Evolutionary conservation across 2,888 invertebrate genomes (phyloP), one percentile per base, ranked within the genome.

Genomic region (Caenorhabditis imperialis): DNA sequence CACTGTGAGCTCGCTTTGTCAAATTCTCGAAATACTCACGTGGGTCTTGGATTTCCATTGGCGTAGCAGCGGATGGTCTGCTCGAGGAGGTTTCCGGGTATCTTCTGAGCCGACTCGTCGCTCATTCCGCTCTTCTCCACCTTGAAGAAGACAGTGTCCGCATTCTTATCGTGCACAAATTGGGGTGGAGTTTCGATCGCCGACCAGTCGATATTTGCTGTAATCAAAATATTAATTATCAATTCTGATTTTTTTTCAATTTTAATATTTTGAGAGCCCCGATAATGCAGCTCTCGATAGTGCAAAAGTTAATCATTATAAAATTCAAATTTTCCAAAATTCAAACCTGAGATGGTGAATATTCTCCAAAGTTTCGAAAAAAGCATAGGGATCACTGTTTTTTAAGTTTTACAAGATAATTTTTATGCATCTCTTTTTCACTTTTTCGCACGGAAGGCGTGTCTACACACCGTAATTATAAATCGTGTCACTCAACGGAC

Each of bases 1-100:
- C 12, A 33, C 22, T 16, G n/a, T 14, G 14, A 14, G 6, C 20
- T 22, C 18, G n/a, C 22, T 47, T 22, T 3, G 16, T 18, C 27
- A 35, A 61, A 48, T 35, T 7, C 12, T 25, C 8, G 27, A 27
- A 58, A 42, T 18, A 91, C 92, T 91, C 92, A 97, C 95, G 92
- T 93, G 60, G 97, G 96, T 81, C 93, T 92, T 12, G 98, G 98
- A 89, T 95, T 94, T 83, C 96, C 97, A 89, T 93, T 93, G 14
- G 98, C 98, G 90, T 95, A 94, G 89, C 98, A 99, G 89, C 96
- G 95, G 82, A 99, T 94, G 87, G 94, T 93, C 53, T 81, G 83
- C 48, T 82, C 78, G 23, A 82, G 83, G 27, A 88, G 63, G 60
- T 86, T 83, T 27, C 76, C 79, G 8, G 79, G 73, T n/a, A 72